Percentiles rank a stretch among this genome's conserved stretches.
Conservation (phyloP, 2,113 vertebrate species). For the Hirundichthys speculiger region DNA sequence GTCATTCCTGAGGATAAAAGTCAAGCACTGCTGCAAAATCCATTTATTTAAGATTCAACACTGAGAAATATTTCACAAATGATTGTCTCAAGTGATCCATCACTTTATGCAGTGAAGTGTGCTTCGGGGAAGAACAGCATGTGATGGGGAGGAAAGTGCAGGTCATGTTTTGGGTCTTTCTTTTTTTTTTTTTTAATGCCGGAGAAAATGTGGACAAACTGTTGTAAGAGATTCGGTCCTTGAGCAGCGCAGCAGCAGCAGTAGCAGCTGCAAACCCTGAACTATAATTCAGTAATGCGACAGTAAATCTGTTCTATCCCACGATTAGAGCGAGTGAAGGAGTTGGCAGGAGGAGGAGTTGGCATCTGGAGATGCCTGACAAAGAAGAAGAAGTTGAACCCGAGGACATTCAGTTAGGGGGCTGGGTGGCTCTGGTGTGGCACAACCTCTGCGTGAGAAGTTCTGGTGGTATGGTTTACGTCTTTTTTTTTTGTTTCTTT, state of each 20-base stretch:
- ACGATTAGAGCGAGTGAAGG: too few relatives aligned
- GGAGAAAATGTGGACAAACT: slow-evolving; percentile 43
- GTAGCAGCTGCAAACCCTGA: slow-evolving; percentile 31
- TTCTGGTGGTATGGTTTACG: too few relatives aligned
- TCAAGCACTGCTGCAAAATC: slow-evolving; percentile 25
- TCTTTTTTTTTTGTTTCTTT: too few relatives aligned
- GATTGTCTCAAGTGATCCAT: slow-evolving; percentile 30
- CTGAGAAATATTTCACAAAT: slow-evolving; percentile 21
- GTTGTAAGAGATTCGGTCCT: slow-evolving; percentile 15
- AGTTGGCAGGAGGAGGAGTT: too few relatives aligned
- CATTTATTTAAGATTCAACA: slow-evolving; percentile 19
- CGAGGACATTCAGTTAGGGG: too few relatives aligned
- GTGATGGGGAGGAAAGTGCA: slow-evolving; percentile 35
- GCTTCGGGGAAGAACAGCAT: slow-evolving; percentile 32
- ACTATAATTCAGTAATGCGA: neutral
- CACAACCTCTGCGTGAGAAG: too few relatives aligned
- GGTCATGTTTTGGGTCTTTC: slow-evolving; percentile 52
- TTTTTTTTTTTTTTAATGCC: slow-evolving; percentile 25
- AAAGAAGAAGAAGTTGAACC: too few relatives aligned
- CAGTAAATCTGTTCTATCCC: neutral
- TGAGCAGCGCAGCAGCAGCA: neutral
- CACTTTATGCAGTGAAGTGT: slow-evolving; percentile 32
- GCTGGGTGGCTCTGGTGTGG: too few relatives aligned
- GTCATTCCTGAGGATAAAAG: neutral
- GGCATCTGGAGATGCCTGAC: too few relatives aligned